A percentile compares a stretch with the other conserved stretches of the same genome.
Conservation (phyloP, 2,797 vertebrate genomes). For the Threskiornis aethiopicus region DNA sequence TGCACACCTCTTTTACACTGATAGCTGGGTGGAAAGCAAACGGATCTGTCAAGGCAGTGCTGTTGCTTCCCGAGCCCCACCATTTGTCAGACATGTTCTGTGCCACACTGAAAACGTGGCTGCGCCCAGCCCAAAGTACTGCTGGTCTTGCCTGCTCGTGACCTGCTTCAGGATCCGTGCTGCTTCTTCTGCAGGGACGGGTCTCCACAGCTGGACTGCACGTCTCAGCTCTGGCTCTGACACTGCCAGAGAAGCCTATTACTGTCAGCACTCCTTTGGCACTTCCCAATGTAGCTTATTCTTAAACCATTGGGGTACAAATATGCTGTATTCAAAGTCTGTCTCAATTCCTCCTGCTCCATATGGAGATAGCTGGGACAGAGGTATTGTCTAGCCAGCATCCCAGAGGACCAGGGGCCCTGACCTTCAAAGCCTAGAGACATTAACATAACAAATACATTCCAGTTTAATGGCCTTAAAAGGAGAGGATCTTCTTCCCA, state of each 20-base stretch:
- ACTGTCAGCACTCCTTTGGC: background rate
- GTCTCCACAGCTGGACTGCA: background rate
- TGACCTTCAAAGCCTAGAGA: background rate
- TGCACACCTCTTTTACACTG: background rate
- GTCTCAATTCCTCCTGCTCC: background rate
- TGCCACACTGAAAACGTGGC: accelerated
- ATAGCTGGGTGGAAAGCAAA: background rate
- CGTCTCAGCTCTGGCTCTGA: background rate
- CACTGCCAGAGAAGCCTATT: background rate
- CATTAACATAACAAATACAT: background rate
- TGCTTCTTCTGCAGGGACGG: background rate
- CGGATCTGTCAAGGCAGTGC: background rate
- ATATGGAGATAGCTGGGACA: background rate
- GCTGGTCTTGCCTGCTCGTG: background rate
- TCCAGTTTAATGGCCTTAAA: background rate
- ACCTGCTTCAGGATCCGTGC: accelerated
- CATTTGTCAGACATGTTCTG: accelerated
- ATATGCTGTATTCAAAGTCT: background rate
- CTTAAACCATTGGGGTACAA: background rate
- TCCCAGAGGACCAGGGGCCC: background rate
- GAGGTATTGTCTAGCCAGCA: background rate
- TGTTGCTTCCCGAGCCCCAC: background rate
- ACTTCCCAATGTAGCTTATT: background rate
- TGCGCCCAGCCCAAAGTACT: background rate
- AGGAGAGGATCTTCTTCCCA: background rate